Base-by-base conservation (phyloP, 2,113 vertebrate genomes). In the Protomyctophum bolini region DNA sequence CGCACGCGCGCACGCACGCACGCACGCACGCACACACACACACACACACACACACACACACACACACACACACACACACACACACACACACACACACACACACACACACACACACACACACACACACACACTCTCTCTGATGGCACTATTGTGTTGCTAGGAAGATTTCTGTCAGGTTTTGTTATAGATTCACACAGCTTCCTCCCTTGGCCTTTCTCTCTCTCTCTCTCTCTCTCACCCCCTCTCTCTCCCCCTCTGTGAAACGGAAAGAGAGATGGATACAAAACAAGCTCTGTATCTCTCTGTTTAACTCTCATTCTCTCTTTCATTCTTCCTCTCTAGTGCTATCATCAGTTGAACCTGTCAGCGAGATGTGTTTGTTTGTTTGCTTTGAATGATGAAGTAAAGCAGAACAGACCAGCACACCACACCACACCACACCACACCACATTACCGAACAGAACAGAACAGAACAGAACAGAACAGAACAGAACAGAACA, bases 311-410 rank as follows among this genome's bases (percentile, higher is more conserved):
- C 49, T 50, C 49, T 7, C 49, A 10, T 7, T 50, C 51, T 54
- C 51, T 11, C 10, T 54, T 11, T 54, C 51, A 6, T 11, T 2
- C 45, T 70, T 0, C 61, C 50, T 77, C 62, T 68, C 58, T 72
- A 64, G 73, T 71, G 80, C 72, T 84, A 80, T 72, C 80, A 83
- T 73, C 84, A 76, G 86, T 59, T 88, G 83, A 83, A 87, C 81
- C 81, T 83, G 68, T 59, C 41, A 2, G 58, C 59, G 21, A 76
- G 73, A 51, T 72, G 29, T 58, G 62, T 71, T 78, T 58, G 33
- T 41, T 41, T 41, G 33, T 41, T 41, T 41, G 9, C 45, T 56
- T 57, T 1, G 8, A 65, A 21, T 1, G 33, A 41, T 41, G 5
- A 3, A 41, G 33, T 41, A 41, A 41, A 41, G 4, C 33, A 41